Percentiles rank a stretch among this genome's conserved stretches.
phyloP scores from a whole-genome alignment of 1,140 invertebrate genomes.

The Aphis gossypii region DNA sequence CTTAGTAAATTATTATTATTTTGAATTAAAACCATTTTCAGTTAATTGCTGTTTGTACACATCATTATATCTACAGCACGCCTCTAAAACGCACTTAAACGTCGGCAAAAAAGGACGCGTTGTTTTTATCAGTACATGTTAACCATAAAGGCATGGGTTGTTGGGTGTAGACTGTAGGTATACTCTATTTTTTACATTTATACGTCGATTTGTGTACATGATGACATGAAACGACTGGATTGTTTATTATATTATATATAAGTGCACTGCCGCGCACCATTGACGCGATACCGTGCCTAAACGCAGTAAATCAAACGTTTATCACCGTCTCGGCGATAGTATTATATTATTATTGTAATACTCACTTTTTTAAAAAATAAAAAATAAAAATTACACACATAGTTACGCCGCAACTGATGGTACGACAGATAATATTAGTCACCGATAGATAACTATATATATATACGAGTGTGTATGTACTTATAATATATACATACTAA shows the following conservation, averaged over 20 bases:
- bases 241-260: neutral
- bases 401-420: neutral
- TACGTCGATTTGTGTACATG: neutral
- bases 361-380: neutral
- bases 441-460: neutral
- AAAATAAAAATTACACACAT: neutral
- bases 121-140: neutral
- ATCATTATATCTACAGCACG: neutral
- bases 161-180: neutral
- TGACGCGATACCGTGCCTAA: neutral
- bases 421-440: neutral
- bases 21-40: neutral
- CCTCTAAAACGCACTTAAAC: neutral
- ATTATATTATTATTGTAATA: neutral
- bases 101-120: neutral
- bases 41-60: neutral
- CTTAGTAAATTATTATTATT: neutral
- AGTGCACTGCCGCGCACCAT: neutral
- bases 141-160: neutral
- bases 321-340: neutral
- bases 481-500: neutral
- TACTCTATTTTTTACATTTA: neutral
- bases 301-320: conserved; percentile 22
- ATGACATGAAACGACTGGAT: no score
- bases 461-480: neutral